Evolutionary conservation across 2,797 vertebrate species (phyloP).

Genomic region (Spinibarbus caldwelli): DNA sequence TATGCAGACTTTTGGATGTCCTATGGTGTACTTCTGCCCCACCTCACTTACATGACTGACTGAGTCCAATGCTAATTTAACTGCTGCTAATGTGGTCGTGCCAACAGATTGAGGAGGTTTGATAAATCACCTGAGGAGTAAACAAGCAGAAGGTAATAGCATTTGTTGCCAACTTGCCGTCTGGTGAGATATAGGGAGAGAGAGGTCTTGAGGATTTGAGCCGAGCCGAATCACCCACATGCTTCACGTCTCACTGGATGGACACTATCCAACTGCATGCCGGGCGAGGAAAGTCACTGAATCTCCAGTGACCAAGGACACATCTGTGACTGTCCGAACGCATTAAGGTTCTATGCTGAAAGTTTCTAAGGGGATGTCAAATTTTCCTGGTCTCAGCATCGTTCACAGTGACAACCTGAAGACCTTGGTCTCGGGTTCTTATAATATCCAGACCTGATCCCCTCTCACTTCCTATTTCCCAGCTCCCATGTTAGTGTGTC

Average conservation of each 20-base stretch:
- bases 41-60: conserved; percentile 42
- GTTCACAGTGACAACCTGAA: conserved; percentile 48
- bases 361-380: conserved; percentile 51
- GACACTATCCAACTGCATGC: conserved; percentile 20
- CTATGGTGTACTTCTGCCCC: not conserved
- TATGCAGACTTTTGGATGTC: not conserved
- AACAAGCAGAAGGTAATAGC: conserved; percentile 50
- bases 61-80: conserved; percentile 54
- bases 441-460: conserved; percentile 55
- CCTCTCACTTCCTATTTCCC: conserved; percentile 24
- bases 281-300: conserved; percentile 56
- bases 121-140: conserved; percentile 60
- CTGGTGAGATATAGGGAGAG: conserved; percentile 25
- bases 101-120: conserved; percentile 54
- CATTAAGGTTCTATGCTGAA: conserved; percentile 58
- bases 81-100: conserved; percentile 46
- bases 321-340: conserved; percentile 67
- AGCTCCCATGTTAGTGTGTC: conserved; percentile 32
- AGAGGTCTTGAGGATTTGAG: conserved; percentile 15
- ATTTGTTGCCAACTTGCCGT: conserved; percentile 52
- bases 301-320: conserved; percentile 57
- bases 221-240: conserved; percentile 34
- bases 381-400: conserved; percentile 50
- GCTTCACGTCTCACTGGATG: conserved; percentile 43
- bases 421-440: conserved; percentile 46